These are phyloP conservation scores for Oreohelix idahoensis DNA, from an alignment of 1,140 invertebrate species.

Conservation along the genomic window DNA sequence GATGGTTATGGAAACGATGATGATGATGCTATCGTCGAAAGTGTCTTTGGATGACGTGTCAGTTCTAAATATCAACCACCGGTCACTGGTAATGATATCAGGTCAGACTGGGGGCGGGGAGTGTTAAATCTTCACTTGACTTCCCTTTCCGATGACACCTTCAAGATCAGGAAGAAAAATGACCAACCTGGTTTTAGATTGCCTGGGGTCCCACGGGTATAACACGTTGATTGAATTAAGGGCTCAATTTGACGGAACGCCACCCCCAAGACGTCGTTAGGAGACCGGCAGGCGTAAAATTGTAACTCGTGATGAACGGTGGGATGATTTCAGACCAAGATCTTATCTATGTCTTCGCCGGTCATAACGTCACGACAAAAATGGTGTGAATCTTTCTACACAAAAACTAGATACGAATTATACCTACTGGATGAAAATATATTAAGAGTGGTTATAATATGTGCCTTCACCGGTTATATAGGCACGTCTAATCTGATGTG, in stretches of 20 bases:
- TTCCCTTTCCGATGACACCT: background rate
- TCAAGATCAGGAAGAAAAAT: background rate
- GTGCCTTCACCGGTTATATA: no score
- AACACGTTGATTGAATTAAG: background rate
- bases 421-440: no score
- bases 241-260: constrained; percentile 8
- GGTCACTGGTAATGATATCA: background rate
- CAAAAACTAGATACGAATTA: no score
- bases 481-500: no score
- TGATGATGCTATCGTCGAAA: no score
- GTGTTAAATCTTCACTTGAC: background rate
- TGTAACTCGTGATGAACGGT: background rate
- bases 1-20: no score
- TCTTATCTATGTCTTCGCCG: constrained; percentile 1
- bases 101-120: background rate
- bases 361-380: background rate
- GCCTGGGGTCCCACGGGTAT: background rate
- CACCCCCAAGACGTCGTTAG: background rate
- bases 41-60: background rate
- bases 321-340: background rate
- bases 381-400: background rate
- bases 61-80: background rate
- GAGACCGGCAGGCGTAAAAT: background rate
- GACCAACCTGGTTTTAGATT: background rate
- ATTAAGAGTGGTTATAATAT: no score